Evolutionary conservation across 2,797 vertebrate species (phyloP).

Genomic region (Sphenodon punctatus): DNA sequence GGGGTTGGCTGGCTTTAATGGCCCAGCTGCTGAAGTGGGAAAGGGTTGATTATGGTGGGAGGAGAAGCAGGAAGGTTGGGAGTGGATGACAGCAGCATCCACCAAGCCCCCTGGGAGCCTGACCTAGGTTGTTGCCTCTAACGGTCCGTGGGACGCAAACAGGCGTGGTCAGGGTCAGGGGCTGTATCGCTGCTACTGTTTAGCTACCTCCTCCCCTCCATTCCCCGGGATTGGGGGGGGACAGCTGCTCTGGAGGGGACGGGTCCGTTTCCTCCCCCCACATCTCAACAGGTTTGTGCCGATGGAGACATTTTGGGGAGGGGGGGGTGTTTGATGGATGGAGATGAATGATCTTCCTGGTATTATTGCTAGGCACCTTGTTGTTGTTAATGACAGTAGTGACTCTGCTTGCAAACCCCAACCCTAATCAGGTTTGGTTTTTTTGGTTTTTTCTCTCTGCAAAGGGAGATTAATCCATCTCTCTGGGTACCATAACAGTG

Average conservation of each 20-base stretch:
- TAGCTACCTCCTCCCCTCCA: background rate
- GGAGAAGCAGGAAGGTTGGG: background rate
- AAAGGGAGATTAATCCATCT: too few species aligned
- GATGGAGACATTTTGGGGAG: background rate
- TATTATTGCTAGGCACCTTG: background rate
- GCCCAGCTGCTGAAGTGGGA: background rate
- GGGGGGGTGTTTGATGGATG: background rate
- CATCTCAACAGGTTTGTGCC: slow-evolving; percentile 64
- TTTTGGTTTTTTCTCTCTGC: too few species aligned
- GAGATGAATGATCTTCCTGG: background rate
- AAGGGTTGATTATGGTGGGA: background rate
- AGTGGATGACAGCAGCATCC: background rate
- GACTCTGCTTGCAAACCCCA: too few species aligned
- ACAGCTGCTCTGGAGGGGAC: background rate
- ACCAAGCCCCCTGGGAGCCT: background rate
- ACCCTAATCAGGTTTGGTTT: background rate
- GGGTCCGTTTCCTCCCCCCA: background rate
- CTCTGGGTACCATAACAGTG: too few species aligned
- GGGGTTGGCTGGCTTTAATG: too few species aligned
- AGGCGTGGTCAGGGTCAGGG: slow-evolving; percentile 69
- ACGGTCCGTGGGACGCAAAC: slow-evolving; percentile 62
- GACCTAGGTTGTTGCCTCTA: slow-evolving; percentile 12
- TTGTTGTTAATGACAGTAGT: background rate
- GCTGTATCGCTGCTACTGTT: background rate
- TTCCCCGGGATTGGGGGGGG: background rate